Evolutionary conservation across 64 coral and sea anemone genomes (phyloP).

Genomic region (Stichodactyla mertensii): DNA sequence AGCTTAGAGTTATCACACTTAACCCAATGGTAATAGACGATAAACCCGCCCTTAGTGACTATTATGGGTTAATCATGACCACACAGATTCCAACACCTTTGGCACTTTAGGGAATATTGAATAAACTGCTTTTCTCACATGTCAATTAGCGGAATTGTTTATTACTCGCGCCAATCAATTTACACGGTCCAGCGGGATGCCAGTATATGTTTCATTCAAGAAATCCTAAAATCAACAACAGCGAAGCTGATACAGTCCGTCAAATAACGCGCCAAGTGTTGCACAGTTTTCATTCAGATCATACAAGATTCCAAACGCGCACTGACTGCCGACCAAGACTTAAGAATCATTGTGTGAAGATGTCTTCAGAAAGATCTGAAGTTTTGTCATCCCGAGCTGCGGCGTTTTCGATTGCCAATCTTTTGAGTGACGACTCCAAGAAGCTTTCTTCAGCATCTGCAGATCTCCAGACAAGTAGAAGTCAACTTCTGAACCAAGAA

Average conservation of each 20-base stretch:
- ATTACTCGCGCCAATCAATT: constrained; percentile 82
- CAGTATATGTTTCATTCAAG: neutral
- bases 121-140: constrained; percentile 58
- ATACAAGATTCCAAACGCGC: neutral
- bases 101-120: constrained; percentile 15
- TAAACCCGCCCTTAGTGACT: constrained; percentile 14
- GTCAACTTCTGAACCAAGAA: constrained; percentile 15
- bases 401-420: constrained; percentile 79
- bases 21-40: constrained; percentile 1
- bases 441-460: neutral
- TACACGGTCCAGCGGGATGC: constrained; percentile 48
- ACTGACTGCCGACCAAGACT: neutral
- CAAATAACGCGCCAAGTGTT: neutral
- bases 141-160: constrained; percentile 90
- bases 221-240: constrained; percentile 10
- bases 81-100: constrained; percentile 34
- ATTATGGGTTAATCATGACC: constrained; percentile 6
- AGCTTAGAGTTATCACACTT: neutral
- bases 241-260: constrained; percentile 46
- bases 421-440: constrained; percentile 42
- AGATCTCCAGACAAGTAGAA: constrained; percentile 26
- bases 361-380: constrained; percentile 17
- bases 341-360: neutral
- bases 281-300: neutral
- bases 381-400: constrained; percentile 74